Percentiles rank a stretch among this genome's conserved stretches.
Evolutionary conservation across 2,113 vertebrate genomes (phyloP).

Genomic region (Dinomys branickii): DNA sequence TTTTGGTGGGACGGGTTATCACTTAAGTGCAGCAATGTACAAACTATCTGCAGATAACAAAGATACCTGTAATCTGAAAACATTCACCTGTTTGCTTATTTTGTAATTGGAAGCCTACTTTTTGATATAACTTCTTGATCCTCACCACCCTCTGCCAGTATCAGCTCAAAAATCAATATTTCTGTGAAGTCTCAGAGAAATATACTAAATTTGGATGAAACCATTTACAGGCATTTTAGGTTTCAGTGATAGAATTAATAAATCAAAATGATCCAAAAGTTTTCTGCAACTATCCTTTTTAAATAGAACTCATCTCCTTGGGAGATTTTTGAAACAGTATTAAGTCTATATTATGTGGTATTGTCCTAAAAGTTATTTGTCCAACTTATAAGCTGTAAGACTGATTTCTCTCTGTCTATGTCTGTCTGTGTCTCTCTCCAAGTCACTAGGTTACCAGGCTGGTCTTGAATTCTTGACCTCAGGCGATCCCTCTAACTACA

Average conservation of each 20-base stretch:
- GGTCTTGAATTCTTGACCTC: background rate
- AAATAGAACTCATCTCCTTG: background rate
- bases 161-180: conserved; percentile 53
- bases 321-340: conserved; percentile 2
- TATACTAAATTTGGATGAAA: background rate
- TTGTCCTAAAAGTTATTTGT: conserved; percentile 14
- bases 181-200: conserved; percentile 30
- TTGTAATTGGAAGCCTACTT: conserved; percentile 56
- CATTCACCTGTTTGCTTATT: conserved; percentile 49
- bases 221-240: conserved; percentile 29
- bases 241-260: conserved; percentile 55
- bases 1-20: conserved; percentile 45
- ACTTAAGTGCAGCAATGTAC: background rate
- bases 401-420: background rate
- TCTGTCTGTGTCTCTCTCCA: background rate
- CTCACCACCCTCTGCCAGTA: background rate
- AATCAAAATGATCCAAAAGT: conserved; percentile 24
- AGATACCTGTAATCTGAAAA: conserved; percentile 3
- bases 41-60: conserved; percentile 50
- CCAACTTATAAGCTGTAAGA: background rate
- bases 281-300: background rate
- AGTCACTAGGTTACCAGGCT: background rate
- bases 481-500: background rate
- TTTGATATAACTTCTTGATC: conserved; percentile 50
- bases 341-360: background rate